phyloP scores from a whole-genome alignment of 2,888 invertebrate genomes.

The Drosophila neotestacea region DNA sequence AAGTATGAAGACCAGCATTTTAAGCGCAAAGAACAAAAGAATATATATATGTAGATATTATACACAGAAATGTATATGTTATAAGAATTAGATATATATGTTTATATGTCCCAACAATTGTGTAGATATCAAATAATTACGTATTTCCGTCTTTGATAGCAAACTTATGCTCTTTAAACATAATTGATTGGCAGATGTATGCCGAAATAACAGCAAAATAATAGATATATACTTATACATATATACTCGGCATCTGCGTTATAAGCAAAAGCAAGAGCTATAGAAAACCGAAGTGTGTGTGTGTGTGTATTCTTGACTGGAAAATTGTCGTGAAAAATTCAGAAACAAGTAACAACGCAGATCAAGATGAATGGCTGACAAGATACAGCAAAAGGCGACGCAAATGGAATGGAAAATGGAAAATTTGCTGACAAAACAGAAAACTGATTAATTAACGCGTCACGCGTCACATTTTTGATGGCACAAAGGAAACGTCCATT shows the following conservation, averaged over 20 bases:
- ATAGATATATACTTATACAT: conserved; percentile 4
- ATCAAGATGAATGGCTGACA: conserved; percentile 62
- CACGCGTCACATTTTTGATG: conserved; percentile 45
- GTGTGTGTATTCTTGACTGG: conserved; percentile 27
- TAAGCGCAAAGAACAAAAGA: conserved; percentile 4
- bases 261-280: conserved; percentile 8
- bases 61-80: not conserved
- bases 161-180: conserved; percentile 1
- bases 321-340: conserved; percentile 31
- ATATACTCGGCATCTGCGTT: conserved; percentile 8
- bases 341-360: conserved; percentile 11
- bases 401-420: conserved; percentile 31
- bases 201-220: conserved; percentile 6
- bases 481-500: conserved; percentile 32
- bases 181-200: conserved; percentile 38
- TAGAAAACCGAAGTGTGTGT: not conserved
- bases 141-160: conserved; percentile 6
- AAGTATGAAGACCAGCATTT: not conserved
- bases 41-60: not conserved
- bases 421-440: conserved; percentile 25
- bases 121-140: conserved; percentile 2
- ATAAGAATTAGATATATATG: not conserved
- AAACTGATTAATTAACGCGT: conserved; percentile 53
- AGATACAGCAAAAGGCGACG: conserved; percentile 22
- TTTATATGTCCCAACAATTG: not conserved